phyloP scores from a whole-genome alignment of 2,113 vertebrate genomes.

The Mixornis gularis region DNA sequence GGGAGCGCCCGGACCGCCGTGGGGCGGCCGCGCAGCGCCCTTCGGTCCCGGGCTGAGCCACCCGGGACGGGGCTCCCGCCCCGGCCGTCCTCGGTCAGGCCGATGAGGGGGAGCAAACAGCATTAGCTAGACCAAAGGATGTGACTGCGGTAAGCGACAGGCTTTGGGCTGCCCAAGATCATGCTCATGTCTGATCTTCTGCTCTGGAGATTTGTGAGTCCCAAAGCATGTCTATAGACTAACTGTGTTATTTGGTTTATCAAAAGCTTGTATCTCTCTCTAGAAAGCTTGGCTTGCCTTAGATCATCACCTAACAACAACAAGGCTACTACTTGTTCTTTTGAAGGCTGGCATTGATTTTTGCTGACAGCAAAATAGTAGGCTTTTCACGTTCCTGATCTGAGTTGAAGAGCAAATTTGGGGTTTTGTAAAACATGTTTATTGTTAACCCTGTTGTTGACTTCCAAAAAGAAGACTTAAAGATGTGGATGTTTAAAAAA shows the following conservation, averaged over 20 bases:
- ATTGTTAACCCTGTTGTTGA: background rate
- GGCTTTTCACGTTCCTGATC: background rate
- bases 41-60: background rate
- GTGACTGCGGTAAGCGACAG: background rate
- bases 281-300: background rate
- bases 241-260: background rate
- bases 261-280: background rate
- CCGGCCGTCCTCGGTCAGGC: background rate
- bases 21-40: background rate
- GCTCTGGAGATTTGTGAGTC: background rate
- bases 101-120: fast-evolving
- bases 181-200: background rate
- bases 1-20: no score
- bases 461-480: background rate
- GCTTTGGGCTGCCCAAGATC: background rate
- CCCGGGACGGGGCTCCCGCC: background rate
- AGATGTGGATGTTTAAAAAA: background rate
- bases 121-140: no score
- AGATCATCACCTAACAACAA: background rate
- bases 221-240: background rate
- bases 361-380: background rate
- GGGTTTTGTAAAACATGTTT: background rate
- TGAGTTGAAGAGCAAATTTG: background rate
- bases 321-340: background rate
- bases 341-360: constrained; percentile 2